Evolutionary conservation across 2,113 vertebrate genomes (phyloP).

Genomic region (Alosa alosa): DNA sequence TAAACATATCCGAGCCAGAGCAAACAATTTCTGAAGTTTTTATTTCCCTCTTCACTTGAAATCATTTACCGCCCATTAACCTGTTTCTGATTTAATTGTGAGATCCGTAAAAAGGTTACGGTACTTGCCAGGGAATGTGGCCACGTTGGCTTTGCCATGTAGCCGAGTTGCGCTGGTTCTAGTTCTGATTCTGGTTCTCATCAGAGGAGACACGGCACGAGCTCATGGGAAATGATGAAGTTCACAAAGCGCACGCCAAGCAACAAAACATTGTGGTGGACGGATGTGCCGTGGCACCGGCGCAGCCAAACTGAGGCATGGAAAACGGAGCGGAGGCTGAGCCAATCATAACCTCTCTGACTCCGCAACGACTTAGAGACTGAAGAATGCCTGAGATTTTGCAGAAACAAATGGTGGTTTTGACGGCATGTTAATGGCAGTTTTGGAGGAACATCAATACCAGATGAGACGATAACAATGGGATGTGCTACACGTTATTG

Average conservation of each 20-base stretch:
- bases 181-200: not conserved
- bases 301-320: not conserved
- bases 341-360: not conserved
- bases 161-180: not conserved
- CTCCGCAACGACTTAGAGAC: not conserved
- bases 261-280: not conserved
- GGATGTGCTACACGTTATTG: not conserved
- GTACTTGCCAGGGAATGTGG: conserved; percentile 6
- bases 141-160: not conserved
- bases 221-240: not conserved
- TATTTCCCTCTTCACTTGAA: not conserved
- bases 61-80: not conserved
- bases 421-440: not conserved
- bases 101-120: not conserved
- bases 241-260: not conserved
- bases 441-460: not conserved
- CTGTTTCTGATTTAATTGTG: not conserved
- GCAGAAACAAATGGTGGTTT: not conserved
- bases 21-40: not conserved
- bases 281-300: not conserved
- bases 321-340: not conserved
- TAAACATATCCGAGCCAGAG: not conserved
- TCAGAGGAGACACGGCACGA: not conserved
- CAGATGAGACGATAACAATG: not conserved
- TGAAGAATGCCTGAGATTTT: not conserved